phyloP scores from a whole-genome alignment of 2,797 vertebrate genomes.

The Poecilia picta region DNA sequence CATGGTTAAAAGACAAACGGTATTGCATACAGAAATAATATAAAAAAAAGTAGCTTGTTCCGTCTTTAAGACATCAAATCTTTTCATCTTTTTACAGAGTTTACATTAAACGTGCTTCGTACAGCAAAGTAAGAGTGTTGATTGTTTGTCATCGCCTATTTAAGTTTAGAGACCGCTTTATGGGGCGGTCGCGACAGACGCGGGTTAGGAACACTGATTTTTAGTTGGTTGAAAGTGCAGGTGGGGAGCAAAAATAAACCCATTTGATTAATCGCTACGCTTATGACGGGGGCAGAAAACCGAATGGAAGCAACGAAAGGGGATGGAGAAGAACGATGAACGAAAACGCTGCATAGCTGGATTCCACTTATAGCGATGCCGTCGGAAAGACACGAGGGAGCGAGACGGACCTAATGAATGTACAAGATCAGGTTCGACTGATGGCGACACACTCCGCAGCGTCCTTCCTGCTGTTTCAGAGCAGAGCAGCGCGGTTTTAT shows the following conservation, averaged over 20 bases:
- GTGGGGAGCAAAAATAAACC: constrained; percentile 14
- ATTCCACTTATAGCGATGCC: constrained; percentile 94
- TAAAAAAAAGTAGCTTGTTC: constrained; percentile 83
- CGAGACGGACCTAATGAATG: constrained; percentile 66
- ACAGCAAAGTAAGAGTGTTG: constrained; percentile 49
- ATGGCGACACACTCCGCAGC: constrained; percentile 57
- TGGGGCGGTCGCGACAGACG: constrained; percentile 84
- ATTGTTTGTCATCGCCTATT: constrained; percentile 66
- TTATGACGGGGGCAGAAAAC: constrained; percentile 20
- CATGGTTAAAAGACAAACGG: constrained; percentile 71
- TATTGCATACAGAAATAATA: constrained; percentile 80
- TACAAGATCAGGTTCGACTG: constrained; percentile 77
- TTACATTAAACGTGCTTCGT: constrained; percentile 30
- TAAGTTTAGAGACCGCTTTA: constrained; percentile 86
- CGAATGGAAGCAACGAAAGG: constrained; percentile 65
- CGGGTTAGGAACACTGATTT: constrained; percentile 78
- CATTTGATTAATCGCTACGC: constrained; percentile 37
- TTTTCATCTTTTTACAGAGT: constrained; percentile 59
- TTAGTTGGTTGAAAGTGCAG: constrained; percentile 69
- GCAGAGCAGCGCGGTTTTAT: constrained; percentile 36
- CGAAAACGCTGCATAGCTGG: constrained; percentile 90
- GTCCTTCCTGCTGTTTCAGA: constrained; percentile 67
- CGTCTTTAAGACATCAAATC: constrained; percentile 84
- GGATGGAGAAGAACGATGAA: constrained; percentile 58
- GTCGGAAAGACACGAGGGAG: constrained; percentile 74